Conservation (phyloP, 2,888 invertebrate species). For the Tuta absoluta region DNA sequence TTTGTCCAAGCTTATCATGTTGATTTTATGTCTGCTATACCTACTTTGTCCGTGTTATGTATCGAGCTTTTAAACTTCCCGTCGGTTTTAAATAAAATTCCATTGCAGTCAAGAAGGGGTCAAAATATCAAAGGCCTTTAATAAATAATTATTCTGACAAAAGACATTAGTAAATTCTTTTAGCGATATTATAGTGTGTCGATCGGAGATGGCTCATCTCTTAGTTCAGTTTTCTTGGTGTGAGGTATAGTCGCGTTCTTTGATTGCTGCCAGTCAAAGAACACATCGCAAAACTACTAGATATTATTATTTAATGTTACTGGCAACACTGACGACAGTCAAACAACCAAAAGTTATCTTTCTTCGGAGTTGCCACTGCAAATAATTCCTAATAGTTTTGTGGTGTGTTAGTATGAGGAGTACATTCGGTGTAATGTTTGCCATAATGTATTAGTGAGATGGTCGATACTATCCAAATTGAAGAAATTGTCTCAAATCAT, state of each 20-base stretch:
- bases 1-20: conserved; percentile 48
- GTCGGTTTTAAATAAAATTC: background rate
- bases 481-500: conserved; percentile 56
- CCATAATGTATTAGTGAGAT: conserved; percentile 77
- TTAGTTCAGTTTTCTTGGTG: conserved; percentile 27
- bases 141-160: background rate
- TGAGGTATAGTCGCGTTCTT: conserved; percentile 45
- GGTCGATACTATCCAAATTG: conserved; percentile 67
- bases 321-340: background rate
- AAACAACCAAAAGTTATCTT: background rate
- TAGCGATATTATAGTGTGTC: background rate
- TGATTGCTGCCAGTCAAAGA: conserved; percentile 41
- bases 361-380: background rate
- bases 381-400: conserved; percentile 34
- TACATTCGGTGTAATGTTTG: conserved; percentile 63
- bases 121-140: background rate
- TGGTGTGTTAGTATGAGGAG: conserved; percentile 32
- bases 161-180: conserved; percentile 4
- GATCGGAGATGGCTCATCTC: background rate
- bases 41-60: conserved; percentile 34
- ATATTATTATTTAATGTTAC: background rate
- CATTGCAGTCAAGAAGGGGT: background rate
- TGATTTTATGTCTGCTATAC: conserved; percentile 49
- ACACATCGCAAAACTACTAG: background rate
- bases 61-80: conserved; percentile 41